Base-by-base conservation (phyloP, 2,888 invertebrate genomes). In the Neoascia interrupta region DNA sequence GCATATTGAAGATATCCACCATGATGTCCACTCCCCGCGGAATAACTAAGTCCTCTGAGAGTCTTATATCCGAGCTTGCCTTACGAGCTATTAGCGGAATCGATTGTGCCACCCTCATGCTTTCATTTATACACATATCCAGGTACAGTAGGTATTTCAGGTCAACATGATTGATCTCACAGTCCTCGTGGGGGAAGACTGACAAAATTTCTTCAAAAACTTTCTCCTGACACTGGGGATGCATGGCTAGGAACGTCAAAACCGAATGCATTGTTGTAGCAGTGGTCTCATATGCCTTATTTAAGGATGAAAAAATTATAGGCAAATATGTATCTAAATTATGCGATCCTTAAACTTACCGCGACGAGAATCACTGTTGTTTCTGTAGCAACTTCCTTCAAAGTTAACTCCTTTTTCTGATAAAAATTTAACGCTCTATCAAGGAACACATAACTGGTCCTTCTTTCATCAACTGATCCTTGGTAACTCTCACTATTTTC, bases 231-330 rank as follows among this genome's bases (percentile, higher is more conserved):
- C 75, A 54, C 1, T 82, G 68, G 43, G 81, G 41, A 39, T 85
- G 80, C 61, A 83, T 43, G 0, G 85, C 84, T 72, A 86, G 81
- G 36, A 82, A 83, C 53, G 84, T 82, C 66, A 85, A 76, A 6
- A 81, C 81, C 6, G 84, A 84, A 47, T 72, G 83, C 0, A 84
- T 39, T 0, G 79, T 53, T 1, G 81, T 58, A 1, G 84, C 84
- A 1, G 84, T 81, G 0, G 85, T 73, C 26, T 85, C 85, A 18
- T 64, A 85, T 6, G 84, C 84, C 4, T 85, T n/a, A n/a, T n/a
- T n/a, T n/a, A n/a, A n/a, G n/a, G 11, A 15, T 21, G 37, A 34
- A 18, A 19, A n/a, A n/a, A n/a, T n/a, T n/a, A n/a, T n/a, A n/a
- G n/a, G n/a, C n/a, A n/a, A n/a, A n/a, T n/a, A n/a, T n/a, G n/a